These are phyloP conservation scores for Hydrotaea cyrtoneurina DNA, from an alignment of 2,888 invertebrate species.

Conservation along the genomic window DNA sequence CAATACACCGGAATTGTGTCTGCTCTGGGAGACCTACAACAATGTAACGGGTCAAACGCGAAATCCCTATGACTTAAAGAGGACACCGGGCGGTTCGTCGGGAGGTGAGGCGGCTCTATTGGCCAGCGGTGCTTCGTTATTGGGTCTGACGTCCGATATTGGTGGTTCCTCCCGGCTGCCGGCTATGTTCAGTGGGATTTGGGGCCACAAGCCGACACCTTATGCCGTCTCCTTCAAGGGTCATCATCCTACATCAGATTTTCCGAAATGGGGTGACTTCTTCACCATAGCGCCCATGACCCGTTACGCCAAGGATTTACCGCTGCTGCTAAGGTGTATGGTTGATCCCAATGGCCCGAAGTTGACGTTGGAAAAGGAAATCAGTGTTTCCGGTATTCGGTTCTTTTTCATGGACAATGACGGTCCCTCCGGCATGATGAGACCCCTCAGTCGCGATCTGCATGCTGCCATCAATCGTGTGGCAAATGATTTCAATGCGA, in stretches of 20 bases:
- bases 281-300: conserved; percentile 93
- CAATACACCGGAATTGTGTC: conserved; percentile 94
- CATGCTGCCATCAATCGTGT: conserved; percentile 80
- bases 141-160: conserved; percentile 93
- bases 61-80: conserved; percentile 92
- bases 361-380: conserved; percentile 81
- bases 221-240: conserved; percentile 85
- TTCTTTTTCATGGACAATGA: conserved; percentile 92
- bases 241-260: conserved; percentile 85
- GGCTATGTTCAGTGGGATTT: conserved; percentile 94
- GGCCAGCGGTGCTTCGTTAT: conserved; percentile 89
- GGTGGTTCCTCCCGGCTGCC: conserved; percentile 94
- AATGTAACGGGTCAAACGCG: conserved; percentile 91
- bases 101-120: conserved; percentile 92
- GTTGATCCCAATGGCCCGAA: conserved; percentile 82
- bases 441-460: conserved; percentile 78
- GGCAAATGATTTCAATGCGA: conserved; percentile 80
- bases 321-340: conserved; percentile 87
- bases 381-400: conserved; percentile 84
- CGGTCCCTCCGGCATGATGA: conserved; percentile 84
- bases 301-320: conserved; percentile 92
- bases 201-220: conserved; percentile 94
- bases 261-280: conserved; percentile 85
- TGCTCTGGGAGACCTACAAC: conserved; percentile 96
- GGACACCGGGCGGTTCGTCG: conserved; percentile 94